Percentiles rank a stretch among this genome's conserved stretches.
Conservation (phyloP, 2,888 invertebrate species). For the Glyphotaelius pellucidus region DNA sequence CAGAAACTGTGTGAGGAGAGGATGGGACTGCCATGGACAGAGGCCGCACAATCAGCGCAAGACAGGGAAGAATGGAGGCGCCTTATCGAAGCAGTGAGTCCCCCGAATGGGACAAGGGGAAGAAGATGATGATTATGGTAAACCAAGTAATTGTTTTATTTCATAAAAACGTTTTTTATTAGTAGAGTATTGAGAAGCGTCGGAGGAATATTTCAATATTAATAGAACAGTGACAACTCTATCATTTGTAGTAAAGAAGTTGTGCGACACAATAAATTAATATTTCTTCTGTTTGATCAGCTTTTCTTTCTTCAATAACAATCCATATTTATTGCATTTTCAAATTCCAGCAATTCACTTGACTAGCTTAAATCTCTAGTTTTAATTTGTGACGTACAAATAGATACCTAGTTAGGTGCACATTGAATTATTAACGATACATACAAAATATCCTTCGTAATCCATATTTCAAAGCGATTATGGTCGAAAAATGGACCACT, state of each 20-base stretch:
- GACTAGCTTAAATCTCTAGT: neutral
- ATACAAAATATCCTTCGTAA: neutral
- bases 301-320: neutral
- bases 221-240: constrained; percentile 7
- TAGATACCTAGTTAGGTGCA: neutral
- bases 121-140: no score
- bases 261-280: neutral
- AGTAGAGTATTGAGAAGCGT: neutral
- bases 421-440: no score
- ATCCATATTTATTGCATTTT: neutral
- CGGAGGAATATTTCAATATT: neutral
- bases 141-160: no score
- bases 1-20: no score
- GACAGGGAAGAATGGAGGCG: no score
- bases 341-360: neutral
- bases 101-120: no score
- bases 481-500: no score
- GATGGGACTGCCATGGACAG: no score
- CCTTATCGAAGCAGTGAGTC: no score
- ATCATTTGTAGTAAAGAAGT: neutral
- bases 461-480: neutral
- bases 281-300: neutral
- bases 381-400: neutral
- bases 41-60: no score
- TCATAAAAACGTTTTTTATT: no score